Base-by-base conservation (phyloP, 2,888 invertebrate genomes). In the Ischnus inquisitorius region DNA sequence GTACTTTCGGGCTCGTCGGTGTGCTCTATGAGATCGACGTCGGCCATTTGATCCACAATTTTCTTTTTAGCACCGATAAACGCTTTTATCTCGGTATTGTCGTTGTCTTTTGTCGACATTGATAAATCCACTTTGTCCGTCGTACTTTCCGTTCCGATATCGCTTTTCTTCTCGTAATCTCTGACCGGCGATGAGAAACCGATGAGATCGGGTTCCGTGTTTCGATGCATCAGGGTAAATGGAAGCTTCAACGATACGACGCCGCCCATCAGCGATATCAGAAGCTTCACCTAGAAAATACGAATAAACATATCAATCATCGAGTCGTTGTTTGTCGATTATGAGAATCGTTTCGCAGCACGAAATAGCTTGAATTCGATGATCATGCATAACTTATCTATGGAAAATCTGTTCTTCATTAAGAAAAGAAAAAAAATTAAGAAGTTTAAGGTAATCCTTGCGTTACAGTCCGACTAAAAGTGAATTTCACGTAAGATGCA, bases 191-290 rank as follows among this genome's bases (percentile, higher is more conserved):
- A 91, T 1, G 95, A 94, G 57, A 94, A 95, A 75, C 95, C 95
- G 12, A 88, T 86, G 0, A 95, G 94, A 43, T 96, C 96, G 87
- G 95, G 95, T 85, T 96, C 96, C 76, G 95, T 94, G 86, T 95
- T 95, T 5, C 96, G 96, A 92, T 97, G 97, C 93, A 97, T 97
- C 22, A 97, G 93, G 0, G 96, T 96, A 92, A 97, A 97, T 0
- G 97, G 97, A 69, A 97, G 93, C 92, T 97, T 97, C 1, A 97
- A 93, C 0, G 97, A 96, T 6, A 97, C 94, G 82, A 97, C 97
- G 1, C 97, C 97, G 0, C 97, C 97, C 95, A 98, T 97, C 2
- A 97, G 96, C 82, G 97, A 97, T 28, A 97, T 95, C 0, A 97
- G 94, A 0, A 97, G 94, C 93, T 97, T 97, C 0, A 98, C 94